Evolutionary conservation across 2,888 invertebrate genomes (phyloP).

Genomic region (Drosophila conformis): DNA sequence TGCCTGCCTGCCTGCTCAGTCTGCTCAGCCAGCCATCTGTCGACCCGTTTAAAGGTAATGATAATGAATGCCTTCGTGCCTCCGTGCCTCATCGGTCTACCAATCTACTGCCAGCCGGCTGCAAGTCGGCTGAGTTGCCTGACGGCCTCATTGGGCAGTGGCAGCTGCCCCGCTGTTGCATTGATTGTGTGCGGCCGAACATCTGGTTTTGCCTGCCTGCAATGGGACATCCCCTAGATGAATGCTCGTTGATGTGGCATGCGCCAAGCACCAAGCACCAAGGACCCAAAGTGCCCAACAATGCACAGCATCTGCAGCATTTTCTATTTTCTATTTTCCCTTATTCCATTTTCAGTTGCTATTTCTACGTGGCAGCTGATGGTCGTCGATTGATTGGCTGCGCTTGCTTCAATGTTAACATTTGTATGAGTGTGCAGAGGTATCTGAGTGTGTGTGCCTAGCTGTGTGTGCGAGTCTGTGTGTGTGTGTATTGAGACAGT

Average conservation of each 20-base stretch:
- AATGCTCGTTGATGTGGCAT: conserved; percentile 44
- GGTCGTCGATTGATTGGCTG: conserved; percentile 41
- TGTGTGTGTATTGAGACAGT: conserved; percentile 16
- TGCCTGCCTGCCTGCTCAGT: conserved; percentile 17
- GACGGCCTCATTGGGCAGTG: conserved; percentile 8
- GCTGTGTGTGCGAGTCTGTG: neutral
- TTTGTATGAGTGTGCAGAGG: neutral
- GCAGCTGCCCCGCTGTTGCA: conserved; percentile 53
- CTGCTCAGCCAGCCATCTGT: conserved; percentile 40
- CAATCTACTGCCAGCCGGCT: conserved; percentile 22
- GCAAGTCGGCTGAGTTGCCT: conserved; percentile 16
- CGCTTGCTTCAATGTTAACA: conserved; percentile 17
- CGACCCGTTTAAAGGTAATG: conserved; percentile 39
- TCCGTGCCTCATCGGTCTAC: neutral
- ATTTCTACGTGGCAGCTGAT: conserved; percentile 51
- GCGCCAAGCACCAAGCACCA: conserved; percentile 39
- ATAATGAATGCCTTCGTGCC: conserved; percentile 33
- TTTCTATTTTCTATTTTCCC: conserved; percentile 3
- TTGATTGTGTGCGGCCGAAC: conserved; percentile 53
- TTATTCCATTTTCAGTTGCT: conserved; percentile 34
- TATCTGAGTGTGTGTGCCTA: neutral
- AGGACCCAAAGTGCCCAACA: conserved; percentile 13
- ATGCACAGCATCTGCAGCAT: conserved; percentile 47
- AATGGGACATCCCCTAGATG: conserved; percentile 42
- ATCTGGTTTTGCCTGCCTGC: conserved; percentile 43